Evolutionary conservation across 2,888 invertebrate species (phyloP), one percentile per base, ranked within the genome.

Genomic region (Melanophora roralis): DNA sequence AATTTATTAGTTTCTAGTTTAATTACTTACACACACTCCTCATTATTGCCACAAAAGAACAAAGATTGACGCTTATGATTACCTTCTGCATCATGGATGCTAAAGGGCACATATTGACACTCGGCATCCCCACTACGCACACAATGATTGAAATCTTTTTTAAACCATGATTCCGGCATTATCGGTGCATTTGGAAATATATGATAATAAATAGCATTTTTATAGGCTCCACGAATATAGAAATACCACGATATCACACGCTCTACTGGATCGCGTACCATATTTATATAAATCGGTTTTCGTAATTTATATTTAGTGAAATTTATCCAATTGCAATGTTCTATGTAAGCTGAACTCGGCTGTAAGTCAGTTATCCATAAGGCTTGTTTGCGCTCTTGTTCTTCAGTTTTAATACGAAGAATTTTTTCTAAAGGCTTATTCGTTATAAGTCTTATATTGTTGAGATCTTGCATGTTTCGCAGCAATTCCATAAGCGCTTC

Each of bases 231-330:
- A 2, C 96, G 91, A 12, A 96, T 94, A 89, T 96, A 96, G 89
- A 95, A 96, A 88, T 95, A 96, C 96, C 96, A 96, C 5, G 96
- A 96, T 86, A 96, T 96, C 34, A 96, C 94, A 45, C 97, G 92
- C 88, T 97, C 97, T 21, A 97, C 94, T 0, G 97, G 97, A 89
- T 97, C 96, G 34, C 97, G 92, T 0, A 97, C 96, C 82, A 97
- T 91, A 90, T 97, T 97, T 83, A 97, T 94, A 89, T 95, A 96
- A 85, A 96, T 95, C 0, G 96, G 96, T 85, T 94, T 93, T 5
- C 95, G 94, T 83, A 94, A 91, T 64, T 94, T 93, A 87, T 92
- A 95, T 84, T 95, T 95, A 0, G 95, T 94, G 85, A 96, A 95
- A 89, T 96, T 95, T 32, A 95, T 94, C 89, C 95, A 95, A 90